Base-by-base conservation (phyloP, 2,888 invertebrate species). In the Cepaea hortensis region DNA sequence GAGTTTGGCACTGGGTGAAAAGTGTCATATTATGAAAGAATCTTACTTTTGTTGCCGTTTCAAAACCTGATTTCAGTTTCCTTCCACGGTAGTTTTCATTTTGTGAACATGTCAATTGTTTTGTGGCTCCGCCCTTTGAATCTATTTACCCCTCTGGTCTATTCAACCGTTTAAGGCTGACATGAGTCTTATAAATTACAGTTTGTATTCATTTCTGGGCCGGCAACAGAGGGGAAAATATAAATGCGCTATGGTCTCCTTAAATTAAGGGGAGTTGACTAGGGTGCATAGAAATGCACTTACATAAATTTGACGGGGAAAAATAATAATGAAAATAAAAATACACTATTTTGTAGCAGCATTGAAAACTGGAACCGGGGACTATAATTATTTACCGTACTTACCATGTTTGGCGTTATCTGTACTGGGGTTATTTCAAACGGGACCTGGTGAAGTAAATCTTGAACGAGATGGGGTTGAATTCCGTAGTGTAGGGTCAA, bases 31-130 rank as follows among this genome's bases (percentile, higher is more conserved):
- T 81, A 13, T 68, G 46, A 68, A 35, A 68, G 61, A 80, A 20
- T 65, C 65, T 81, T 65, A 68, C 81, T 81, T 81, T 65, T 81
- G 81, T 81, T 68, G n/a, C 7, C 13, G 5, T 81, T 68, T 81
- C 81, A 81, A 68, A 81, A 81, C 46, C 15, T 81, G 81, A 81
- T 81, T 81, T 81, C 65, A 46, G 15, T 35, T 81, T 81, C 65
- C 68, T 20, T 48, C 7, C 20, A 48, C 15, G 46, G 7, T 20
- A n/a, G 68, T 81, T 81, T 81, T 81, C 68, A 68, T 68, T 48
- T 20, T 9, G 35, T 23, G 81, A 81, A 62, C 23, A 68, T 35
- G 65, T 81, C 68, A 46, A 68, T 81, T 81, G 65, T 81, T 65
- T 23, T 46, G 18, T 48, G 81, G 13, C 68, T 68, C 65, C 68